Evolutionary conservation across 2,113 vertebrate genomes (phyloP), one percentile per base, ranked within the genome.

Genomic region (sheep (Ovis aries)): DNA sequence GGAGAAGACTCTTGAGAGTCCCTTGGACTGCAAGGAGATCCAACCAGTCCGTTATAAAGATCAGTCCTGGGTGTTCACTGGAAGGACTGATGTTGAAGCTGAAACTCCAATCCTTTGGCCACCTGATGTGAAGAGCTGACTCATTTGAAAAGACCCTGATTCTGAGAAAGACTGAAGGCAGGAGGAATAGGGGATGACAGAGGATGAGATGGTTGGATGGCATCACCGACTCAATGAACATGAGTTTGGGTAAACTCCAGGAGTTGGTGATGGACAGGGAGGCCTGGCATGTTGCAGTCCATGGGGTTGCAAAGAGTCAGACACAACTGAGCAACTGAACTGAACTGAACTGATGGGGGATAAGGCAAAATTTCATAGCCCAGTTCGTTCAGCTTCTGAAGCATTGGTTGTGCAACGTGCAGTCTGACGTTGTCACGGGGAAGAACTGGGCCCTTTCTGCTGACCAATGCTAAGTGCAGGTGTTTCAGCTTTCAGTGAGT

Each of bases 211-310:
- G 19, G 64, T 23, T 71, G 64, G n/a, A 71, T 23, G n/a, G 9
- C n/a, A 71, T 71, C 19, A 36, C 19, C 0, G 0, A 36, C n/a
- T 36, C n/a, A 23, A 71, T 71, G n/a, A n/a, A 23, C n/a, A 36
- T 36, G 67, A 71, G 67, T 71, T 71, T 71, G 5, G 10, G n/a
- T 71, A 12, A 23, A 71, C n/a, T 40, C 19, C 0, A n/a, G 17
- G 64, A 71, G 9, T 21, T 21, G 33, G 19, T 40, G 67, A 40
- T 23, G n/a, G n/a, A 71, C 67, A 71, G n/a, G n/a, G n/a, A 23
- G 2, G n/a, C 67, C 67, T 71, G 67, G 19, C 19, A 12, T 71
- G 67, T 23, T 23, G n/a, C 67, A 71, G 67, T 71, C n/a, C n/a
- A 36, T 40, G 67, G n/a, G 19, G 10, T 36, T 0, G 0, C 19